Percentiles rank a stretch among this genome's conserved stretches.
Conservation (phyloP, 2,888 invertebrate species). For the Drosophila borborema region DNA sequence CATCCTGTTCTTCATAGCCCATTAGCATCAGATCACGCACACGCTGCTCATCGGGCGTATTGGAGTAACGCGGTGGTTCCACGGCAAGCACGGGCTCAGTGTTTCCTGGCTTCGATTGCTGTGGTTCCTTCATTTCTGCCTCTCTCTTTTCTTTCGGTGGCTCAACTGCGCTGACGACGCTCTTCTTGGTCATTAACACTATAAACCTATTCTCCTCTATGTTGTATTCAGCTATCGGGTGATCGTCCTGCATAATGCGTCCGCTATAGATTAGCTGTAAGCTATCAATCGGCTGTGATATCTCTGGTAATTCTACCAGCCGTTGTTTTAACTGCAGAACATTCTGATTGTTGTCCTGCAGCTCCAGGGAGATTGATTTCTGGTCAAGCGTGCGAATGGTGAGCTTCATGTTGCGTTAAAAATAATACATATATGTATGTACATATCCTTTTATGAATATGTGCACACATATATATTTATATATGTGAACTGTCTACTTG, state of each 20-base stretch:
- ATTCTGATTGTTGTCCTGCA: conserved; percentile 91
- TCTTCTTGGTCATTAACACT: conserved; percentile 93
- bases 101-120: neutral
- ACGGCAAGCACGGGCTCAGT: neutral
- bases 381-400: conserved; percentile 97
- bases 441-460: neutral
- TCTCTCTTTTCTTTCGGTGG: neutral
- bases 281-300: conserved; percentile 89
- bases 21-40: conserved; percentile 86
- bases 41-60: conserved; percentile 58
- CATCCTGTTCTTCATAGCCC: conserved; percentile 94
- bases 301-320: conserved; percentile 60
- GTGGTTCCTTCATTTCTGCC: neutral
- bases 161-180: neutral
- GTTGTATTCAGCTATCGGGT: conserved; percentile 92
- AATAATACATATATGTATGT: neutral
- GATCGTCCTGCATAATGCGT: conserved; percentile 95
- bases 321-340: conserved; percentile 93
- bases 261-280: conserved; percentile 97
- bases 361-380: conserved; percentile 95
- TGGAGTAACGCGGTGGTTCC: conserved; percentile 34
- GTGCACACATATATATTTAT: neutral
- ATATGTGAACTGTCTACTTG: conserved; percentile 1
- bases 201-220: conserved; percentile 98
- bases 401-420: conserved; percentile 86